Percentiles rank a stretch among this genome's conserved stretches.
Evolutionary conservation across 2,113 vertebrate species (phyloP).

Genomic region (Isichthys henryi): DNA sequence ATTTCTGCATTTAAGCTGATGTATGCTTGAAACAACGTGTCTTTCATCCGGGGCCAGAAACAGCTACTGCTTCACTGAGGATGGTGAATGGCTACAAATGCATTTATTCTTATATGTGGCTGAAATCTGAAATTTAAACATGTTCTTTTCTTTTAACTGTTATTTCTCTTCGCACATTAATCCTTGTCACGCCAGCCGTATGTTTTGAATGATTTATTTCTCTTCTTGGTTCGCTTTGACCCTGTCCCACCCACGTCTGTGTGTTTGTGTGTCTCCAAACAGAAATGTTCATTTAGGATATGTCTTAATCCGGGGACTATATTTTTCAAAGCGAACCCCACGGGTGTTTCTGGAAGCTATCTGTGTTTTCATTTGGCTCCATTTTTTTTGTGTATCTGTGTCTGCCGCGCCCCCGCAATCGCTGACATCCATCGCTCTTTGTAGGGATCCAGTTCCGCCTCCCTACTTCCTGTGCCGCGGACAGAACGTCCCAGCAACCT

Average conservation of each 20-base stretch:
- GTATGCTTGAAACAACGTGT: neutral
- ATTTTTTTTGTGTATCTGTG: neutral
- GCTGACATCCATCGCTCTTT: constrained; percentile 48
- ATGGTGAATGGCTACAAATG: constrained; percentile 10
- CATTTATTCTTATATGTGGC: neutral
- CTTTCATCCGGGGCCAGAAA: neutral
- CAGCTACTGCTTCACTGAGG: neutral
- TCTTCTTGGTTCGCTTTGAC: neutral
- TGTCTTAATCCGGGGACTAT: neutral
- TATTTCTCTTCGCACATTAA: neutral
- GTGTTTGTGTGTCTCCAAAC: neutral
- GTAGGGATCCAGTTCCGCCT: constrained; percentile 68
- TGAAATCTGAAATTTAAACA: neutral
- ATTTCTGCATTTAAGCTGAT: neutral
- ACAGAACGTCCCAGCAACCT: constrained; percentile 53
- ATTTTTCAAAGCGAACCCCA: neutral
- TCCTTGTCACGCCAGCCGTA: neutral
- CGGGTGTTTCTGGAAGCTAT: constrained; percentile 4
- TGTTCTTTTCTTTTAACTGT: neutral
- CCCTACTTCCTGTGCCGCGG: constrained; percentile 56
- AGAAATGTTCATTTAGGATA: neutral
- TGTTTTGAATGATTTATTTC: neutral
- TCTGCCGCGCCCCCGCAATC: constrained; percentile 25
- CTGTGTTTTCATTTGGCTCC: neutral
- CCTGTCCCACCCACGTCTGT: neutral